Evolutionary conservation across 2,888 invertebrate genomes (phyloP).

Genomic region (Trichacis sp.): DNA sequence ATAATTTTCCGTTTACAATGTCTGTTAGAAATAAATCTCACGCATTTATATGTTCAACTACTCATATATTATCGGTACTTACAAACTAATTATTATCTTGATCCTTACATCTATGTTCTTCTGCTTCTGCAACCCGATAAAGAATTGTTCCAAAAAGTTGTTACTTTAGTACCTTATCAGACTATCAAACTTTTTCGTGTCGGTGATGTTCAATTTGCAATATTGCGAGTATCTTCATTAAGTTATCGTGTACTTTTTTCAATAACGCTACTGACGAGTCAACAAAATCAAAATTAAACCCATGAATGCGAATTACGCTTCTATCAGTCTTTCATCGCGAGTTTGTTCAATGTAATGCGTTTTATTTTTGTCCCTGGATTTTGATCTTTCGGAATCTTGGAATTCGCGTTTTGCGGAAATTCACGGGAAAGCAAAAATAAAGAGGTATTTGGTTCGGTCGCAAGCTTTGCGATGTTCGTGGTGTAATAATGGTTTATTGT

Average conservation of each 20-base stretch:
- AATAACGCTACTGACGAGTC: too few species aligned
- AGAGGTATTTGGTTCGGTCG: background rate
- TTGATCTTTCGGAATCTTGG: conserved; percentile 46
- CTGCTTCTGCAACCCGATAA: conserved; percentile 11
- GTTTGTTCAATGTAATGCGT: too few species aligned
- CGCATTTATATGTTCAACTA: background rate
- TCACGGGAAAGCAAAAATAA: conserved; percentile 20
- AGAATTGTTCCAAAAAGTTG: background rate
- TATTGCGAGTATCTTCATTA: background rate
- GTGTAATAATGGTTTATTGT: background rate
- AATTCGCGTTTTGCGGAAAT: conserved; percentile 51
- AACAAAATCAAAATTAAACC: too few species aligned
- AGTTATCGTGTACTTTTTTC: background rate
- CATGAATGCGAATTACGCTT: too few species aligned
- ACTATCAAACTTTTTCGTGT: background rate
- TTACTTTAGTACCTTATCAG: background rate
- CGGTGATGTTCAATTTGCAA: conserved; percentile 8
- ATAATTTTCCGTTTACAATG: background rate
- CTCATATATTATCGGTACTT: conserved; percentile 51
- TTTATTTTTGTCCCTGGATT: conserved; percentile 23
- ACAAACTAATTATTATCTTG: conserved; percentile 67
- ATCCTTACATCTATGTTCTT: conserved; percentile 50
- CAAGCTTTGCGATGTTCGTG: too few species aligned
- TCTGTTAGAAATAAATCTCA: background rate
- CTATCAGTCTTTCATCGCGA: conserved; percentile 3